Base-by-base conservation (phyloP, 2,888 invertebrate genomes). In the Euplagia quadripunctaria region DNA sequence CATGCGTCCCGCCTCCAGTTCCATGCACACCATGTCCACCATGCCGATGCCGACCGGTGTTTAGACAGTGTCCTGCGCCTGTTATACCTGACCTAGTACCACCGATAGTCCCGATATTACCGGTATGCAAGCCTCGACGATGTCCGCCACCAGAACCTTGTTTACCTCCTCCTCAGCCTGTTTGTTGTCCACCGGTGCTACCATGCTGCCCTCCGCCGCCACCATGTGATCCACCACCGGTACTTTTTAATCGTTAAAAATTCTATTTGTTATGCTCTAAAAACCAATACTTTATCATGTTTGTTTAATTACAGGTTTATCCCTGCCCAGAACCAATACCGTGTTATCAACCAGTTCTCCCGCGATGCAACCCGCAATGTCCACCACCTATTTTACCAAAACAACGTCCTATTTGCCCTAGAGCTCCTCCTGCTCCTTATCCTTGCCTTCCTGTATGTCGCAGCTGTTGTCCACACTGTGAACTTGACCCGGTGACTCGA, bases 401-500 rank as follows among this genome's bases (percentile, higher is more conserved):
- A 76, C 95, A 95, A 82, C 89, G 94, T 11, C 95, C 95, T 1
- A 94, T 95, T 68, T 96, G 95, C 73, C 95, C 95, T 4, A 88
- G 96, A 74, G 89, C 95, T 3, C 94, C 95, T 1, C 96, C 93
- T 11, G 85, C 88, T 6, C 91, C 90, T 0, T 96, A 94, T 65
- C 96, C 96, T 1, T 96, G 96, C 78, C 86, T 96, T 12, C 96
- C 96, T 1, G 78, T 96, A 1, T 84, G 89, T 73, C 93, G 96
- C 73, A 96, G 96, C 64, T 92, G 91, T 77, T 96, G 96, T 66
- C 91, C 94, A 1, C 75, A 89, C 70, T 93, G 94, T 81, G 90
- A 92, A 77, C 65, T 92, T n/a, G 96, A 97, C 76, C 96, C 97
- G 4, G 96, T 97, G 70, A 96, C 96, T 0, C 93, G 96, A 17